Base-by-base conservation (phyloP, 2,888 invertebrate species). In the Eristalis arbustorum region DNA sequence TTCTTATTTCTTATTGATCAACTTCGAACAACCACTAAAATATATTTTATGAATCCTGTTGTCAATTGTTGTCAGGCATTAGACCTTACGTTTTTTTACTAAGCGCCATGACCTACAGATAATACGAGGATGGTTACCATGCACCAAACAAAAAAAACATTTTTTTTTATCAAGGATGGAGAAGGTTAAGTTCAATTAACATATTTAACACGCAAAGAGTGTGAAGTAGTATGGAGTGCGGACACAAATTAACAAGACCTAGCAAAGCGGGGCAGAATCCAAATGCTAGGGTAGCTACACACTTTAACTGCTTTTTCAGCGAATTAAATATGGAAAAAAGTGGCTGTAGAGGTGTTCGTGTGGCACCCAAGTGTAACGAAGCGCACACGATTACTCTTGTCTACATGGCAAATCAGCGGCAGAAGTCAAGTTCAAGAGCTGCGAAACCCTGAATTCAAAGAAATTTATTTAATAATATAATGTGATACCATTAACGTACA, bases 371-470 rank as follows among this genome's bases (percentile, higher is more conserved):
- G 67, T 31, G 75, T 40, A 31, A 75, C 66, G 73, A n/a, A 63
- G 31, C 37, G 23, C 22, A 22, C 31, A 28, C 56, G 22, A 59
- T n/a, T 28, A 22, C 28, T 28, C 59, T n/a, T 49, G 18, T 49
- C 18, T 49, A 49, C 18, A 59, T 67, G 42, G 28, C 42, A 59
- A 61, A 61, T 75, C 34, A 34, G n/a, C 25, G 34, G n/a, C 31
- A 42, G 56, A 67, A 49, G 67, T 61, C 62, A 76, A 68, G 76
- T 76, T 68, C 76, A 76, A 61, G 34, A 68, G 18, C 49, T 49
- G 56, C 14, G 56, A 57, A 74, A 68, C 40, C 28, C 25, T 40
- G 13, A 40, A 31, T 75, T 61, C 34, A 11, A 42, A 67, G 31
- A 61, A 67, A 67, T 22, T 31, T 3, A 66, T 34, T 42, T 49